phyloP scores from a whole-genome alignment of 2,888 invertebrate genomes.

The Dioctria linearis region DNA sequence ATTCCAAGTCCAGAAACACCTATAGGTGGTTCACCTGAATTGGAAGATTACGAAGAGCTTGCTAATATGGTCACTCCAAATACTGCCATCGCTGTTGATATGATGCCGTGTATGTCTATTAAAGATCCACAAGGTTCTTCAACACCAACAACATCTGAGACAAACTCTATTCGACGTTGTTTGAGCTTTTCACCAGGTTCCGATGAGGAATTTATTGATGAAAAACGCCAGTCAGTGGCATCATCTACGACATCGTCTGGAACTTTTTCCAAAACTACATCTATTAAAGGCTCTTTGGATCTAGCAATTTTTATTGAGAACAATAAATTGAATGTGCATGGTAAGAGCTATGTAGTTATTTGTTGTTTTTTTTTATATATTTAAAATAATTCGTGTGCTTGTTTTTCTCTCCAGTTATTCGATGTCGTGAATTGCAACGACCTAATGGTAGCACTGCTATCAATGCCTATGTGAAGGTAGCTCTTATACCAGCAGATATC shows the following conservation, averaged over 20 bases:
- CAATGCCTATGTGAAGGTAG: slow-evolving; percentile 87
- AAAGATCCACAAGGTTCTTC: slow-evolving; percentile 72
- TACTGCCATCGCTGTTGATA: slow-evolving; percentile 68
- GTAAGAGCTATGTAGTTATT: slow-evolving; percentile 72
- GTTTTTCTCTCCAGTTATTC: slow-evolving; percentile 78
- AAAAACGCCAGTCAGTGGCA: slow-evolving; percentile 48
- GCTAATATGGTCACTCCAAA: slow-evolving; percentile 62
- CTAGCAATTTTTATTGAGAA: slow-evolving; percentile 75
- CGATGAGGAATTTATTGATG: slow-evolving; percentile 70
- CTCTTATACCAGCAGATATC: slow-evolving; percentile 60
- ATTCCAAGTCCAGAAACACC: slow-evolving; percentile 68
- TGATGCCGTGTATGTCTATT: slow-evolving; percentile 54
- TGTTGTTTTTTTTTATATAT: background rate
- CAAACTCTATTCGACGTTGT: slow-evolving; percentile 74
- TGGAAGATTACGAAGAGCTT: slow-evolving; percentile 55
- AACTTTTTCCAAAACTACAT: slow-evolving; percentile 43
- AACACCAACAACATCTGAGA: slow-evolving; percentile 69
- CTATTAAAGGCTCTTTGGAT: slow-evolving; percentile 76
- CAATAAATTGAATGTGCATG: slow-evolving; percentile 78
- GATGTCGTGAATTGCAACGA: slow-evolving; percentile 82
- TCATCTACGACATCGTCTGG: slow-evolving; percentile 62
- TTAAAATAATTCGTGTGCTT: background rate
- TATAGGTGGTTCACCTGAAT: slow-evolving; percentile 54
- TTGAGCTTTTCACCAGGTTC: slow-evolving; percentile 76
- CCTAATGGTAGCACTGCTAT: slow-evolving; percentile 77